These are phyloP conservation scores for Mus caroli DNA, from an alignment of 2,797 vertebrate genomes.

Conservation along the genomic window DNA sequence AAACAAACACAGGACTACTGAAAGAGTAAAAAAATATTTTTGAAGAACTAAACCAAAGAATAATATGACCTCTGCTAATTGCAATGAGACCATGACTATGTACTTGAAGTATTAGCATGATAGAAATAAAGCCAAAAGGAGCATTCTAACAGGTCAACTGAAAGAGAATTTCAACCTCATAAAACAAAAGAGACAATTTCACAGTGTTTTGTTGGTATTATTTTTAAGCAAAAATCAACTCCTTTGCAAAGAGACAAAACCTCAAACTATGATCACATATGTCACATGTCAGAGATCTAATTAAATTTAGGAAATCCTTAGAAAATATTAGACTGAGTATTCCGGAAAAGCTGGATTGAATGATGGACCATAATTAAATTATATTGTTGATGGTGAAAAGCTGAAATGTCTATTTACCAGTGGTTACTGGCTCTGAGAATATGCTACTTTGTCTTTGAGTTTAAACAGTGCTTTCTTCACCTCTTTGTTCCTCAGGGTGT, in stretches of 20 bases:
- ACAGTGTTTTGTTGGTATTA: background rate
- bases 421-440: background rate
- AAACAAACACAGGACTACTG: background rate
- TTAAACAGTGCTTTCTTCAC: conserved; percentile 23
- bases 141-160: background rate
- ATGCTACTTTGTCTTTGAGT: background rate
- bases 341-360: too few relatives aligned
- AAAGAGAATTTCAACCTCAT: background rate
- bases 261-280: background rate
- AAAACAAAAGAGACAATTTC: background rate
- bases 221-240: background rate
- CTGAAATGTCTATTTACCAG: background rate
- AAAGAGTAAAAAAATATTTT: background rate
- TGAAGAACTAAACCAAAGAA: background rate
- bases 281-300: background rate
- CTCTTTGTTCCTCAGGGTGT: conserved; percentile 70
- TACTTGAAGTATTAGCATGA: background rate
- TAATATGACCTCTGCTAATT: background rate
- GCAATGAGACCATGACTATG: too few relatives aligned
- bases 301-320: background rate
- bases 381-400: background rate
- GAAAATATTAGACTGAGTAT: background rate
- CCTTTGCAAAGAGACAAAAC: background rate
- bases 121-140: background rate
- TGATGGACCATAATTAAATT: background rate